Conservation (phyloP, 2,797 vertebrate genomes). For the Enteromius trimaculatus region DNA sequence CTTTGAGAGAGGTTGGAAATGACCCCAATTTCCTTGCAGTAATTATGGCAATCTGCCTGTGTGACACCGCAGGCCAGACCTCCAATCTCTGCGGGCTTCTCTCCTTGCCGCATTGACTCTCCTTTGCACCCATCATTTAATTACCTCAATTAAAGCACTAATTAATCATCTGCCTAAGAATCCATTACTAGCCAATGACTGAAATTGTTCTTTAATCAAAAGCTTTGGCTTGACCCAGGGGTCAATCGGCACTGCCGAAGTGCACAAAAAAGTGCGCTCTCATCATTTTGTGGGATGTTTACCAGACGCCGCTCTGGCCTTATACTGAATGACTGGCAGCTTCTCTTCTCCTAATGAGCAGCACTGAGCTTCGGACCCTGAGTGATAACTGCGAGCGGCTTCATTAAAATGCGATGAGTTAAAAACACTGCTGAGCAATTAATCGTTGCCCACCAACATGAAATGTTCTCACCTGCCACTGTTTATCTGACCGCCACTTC, state of each 20-base stretch:
- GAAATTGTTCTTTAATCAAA: slow-evolving; percentile 52
- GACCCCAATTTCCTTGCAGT: slow-evolving; percentile 45
- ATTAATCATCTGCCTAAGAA: slow-evolving; percentile 56
- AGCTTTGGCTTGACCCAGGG: slow-evolving; percentile 36
- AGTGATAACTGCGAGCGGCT: slow-evolving; percentile 68
- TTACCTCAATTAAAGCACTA: slow-evolving; percentile 46
- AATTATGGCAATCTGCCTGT: slow-evolving; percentile 52
- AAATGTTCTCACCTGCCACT: slow-evolving; percentile 68
- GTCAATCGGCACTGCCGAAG: slow-evolving; percentile 35
- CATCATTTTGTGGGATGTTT: slow-evolving; percentile 61
- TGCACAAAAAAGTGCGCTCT: slow-evolving; percentile 27
- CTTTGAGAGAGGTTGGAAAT: slow-evolving; percentile 28
- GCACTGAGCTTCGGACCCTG: slow-evolving; percentile 57
- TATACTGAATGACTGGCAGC: slow-evolving; percentile 62
- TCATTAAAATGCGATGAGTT: slow-evolving; percentile 68
- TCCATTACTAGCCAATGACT: slow-evolving; percentile 43
- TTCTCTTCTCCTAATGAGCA: slow-evolving; percentile 70
- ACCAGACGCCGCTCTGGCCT: slow-evolving; percentile 40
- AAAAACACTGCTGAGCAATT: slow-evolving; percentile 61
- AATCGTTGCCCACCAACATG: slow-evolving; percentile 63
- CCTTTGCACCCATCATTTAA: slow-evolving; percentile 50
- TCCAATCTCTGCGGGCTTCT: slow-evolving; percentile 21
- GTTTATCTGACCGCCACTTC: slow-evolving; percentile 49
- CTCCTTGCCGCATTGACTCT: slow-evolving; percentile 41
- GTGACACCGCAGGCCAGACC: slow-evolving; percentile 35